phyloP scores from a whole-genome alignment of 2,888 invertebrate species.

The Phyllotreta cruciferae region DNA sequence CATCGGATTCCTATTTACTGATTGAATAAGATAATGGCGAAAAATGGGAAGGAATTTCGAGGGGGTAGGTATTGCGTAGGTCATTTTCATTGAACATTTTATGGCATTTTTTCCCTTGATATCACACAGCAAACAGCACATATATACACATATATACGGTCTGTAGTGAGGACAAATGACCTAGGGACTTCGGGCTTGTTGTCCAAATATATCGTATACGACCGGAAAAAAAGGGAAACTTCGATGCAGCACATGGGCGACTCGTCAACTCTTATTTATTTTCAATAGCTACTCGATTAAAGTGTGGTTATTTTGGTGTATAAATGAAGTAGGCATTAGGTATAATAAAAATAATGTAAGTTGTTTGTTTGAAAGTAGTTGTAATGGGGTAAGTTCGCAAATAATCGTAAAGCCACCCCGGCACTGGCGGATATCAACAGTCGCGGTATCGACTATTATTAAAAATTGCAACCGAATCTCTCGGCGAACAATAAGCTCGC shows the following conservation, averaged over 20 bases:
- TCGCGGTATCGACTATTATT: slow-evolving; percentile 55
- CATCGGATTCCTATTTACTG: slow-evolving; percentile 2
- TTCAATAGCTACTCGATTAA: no score
- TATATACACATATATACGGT: slow-evolving; percentile 41
- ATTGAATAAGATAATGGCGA: slow-evolving; percentile 16
- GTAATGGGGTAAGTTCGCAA: no score
- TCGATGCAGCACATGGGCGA: slow-evolving; percentile 22
- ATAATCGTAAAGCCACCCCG: no score
- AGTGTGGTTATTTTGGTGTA: no score
- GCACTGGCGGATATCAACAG: slow-evolving; percentile 47
- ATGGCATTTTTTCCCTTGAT: slow-evolving; percentile 24
- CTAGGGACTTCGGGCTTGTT: slow-evolving; percentile 57
- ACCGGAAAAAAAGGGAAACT: slow-evolving; percentile 46
- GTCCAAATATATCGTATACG: slow-evolving; percentile 58
- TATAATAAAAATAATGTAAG: no score
- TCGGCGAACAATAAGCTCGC: slow-evolving; percentile 49
- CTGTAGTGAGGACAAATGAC: slow-evolving; percentile 56
- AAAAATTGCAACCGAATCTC: slow-evolving; percentile 54
- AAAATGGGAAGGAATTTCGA: not conserved
- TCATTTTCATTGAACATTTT: slow-evolving; percentile 11
- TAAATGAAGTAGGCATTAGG: no score
- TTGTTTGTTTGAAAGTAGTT: no score
- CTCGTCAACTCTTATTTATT: no score
- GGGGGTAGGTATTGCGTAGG: not conserved
- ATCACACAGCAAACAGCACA: slow-evolving; percentile 45